phyloP scores from a whole-genome alignment of 2,888 invertebrate genomes.

The Ophion costatus region DNA sequence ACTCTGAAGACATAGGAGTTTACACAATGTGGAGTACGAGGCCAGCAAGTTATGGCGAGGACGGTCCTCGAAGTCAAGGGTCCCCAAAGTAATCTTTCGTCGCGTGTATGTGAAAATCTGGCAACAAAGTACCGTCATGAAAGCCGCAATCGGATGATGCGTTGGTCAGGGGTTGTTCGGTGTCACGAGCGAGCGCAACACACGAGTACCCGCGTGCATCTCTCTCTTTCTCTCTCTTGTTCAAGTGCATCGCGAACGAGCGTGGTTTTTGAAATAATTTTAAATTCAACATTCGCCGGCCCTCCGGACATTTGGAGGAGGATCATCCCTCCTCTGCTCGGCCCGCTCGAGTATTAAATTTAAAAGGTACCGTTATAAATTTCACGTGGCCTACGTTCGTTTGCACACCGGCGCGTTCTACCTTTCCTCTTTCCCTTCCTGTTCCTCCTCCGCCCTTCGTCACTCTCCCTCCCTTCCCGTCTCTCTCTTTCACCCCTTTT shows the following conservation, averaged over 20 bases:
- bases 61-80: too few species aligned
- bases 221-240: background rate
- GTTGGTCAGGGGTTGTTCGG: background rate
- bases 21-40: too few species aligned
- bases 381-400: conserved; percentile 51
- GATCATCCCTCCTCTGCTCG: conserved; percentile 45
- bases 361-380: conserved; percentile 71
- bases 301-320: conserved; percentile 7
- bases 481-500: background rate
- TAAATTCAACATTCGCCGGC: conserved; percentile 69
- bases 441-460: background rate
- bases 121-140: background rate
- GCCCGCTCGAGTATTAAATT: conserved; percentile 67
- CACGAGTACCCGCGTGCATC: background rate
- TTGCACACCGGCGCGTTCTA: conserved; percentile 23
- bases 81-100: too few species aligned
- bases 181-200: background rate
- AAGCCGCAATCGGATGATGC: background rate
- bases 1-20: too few species aligned
- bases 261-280: conserved; percentile 67
- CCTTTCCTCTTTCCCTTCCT: conserved; percentile 5
- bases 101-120: background rate
- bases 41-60: too few species aligned
- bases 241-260: conserved; percentile 20
- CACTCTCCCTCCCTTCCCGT: conserved; percentile 3